Conservation (phyloP, 35 echinoderm and acorn worm genomes). For the Amphiura filiformis region DNA sequence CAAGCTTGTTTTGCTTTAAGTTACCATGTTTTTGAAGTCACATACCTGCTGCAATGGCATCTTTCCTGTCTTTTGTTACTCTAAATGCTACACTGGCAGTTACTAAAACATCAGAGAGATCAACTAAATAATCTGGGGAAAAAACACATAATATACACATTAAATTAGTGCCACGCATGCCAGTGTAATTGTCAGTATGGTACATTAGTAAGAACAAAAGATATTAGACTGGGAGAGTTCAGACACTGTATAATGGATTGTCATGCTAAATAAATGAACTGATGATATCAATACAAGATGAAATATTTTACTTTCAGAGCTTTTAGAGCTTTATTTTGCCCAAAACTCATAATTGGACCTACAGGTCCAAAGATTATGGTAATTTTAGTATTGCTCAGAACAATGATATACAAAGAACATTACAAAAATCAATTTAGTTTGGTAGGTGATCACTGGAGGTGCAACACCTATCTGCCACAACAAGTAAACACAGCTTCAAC, state of each 20-base stretch:
- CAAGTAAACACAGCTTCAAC: too few relatives aligned
- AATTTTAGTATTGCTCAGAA: too few relatives aligned
- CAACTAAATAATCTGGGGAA: neutral
- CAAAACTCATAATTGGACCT: too few relatives aligned
- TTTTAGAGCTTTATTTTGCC: too few relatives aligned
- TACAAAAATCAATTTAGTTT: too few relatives aligned
- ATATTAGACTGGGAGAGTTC: neutral
- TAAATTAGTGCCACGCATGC: neutral
- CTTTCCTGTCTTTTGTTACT: neutral
- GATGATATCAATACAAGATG: neutral
- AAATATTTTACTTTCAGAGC: too few relatives aligned
- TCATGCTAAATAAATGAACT: neutral
- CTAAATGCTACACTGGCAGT: neutral
- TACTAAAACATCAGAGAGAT: neutral
- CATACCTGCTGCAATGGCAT: neutral
- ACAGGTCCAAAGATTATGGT: too few relatives aligned
- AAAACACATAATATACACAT: neutral
- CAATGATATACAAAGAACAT: too few relatives aligned
- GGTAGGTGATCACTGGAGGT: too few relatives aligned
- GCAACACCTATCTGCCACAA: too few relatives aligned
- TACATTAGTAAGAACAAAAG: neutral
- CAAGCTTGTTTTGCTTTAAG: neutral
- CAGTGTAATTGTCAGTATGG: too few relatives aligned
- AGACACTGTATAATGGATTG: neutral
- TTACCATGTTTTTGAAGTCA: neutral